Evolutionary conservation across 30 jellyfish, hydroid and myxozoan species (phyloP).

Genomic region (Catostylus mosaicus): DNA sequence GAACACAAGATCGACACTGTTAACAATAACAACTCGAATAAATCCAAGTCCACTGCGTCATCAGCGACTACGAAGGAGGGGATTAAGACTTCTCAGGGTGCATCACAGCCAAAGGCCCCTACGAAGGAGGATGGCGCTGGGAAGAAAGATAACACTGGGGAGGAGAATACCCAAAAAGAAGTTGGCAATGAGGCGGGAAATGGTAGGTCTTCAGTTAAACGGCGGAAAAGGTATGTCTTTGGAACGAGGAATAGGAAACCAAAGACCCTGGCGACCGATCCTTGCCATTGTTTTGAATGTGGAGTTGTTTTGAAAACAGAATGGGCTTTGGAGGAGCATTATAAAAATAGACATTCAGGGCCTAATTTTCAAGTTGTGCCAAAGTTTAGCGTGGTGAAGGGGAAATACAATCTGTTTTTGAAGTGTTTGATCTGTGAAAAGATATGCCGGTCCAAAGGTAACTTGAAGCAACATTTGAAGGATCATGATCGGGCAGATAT

Average conservation of each 20-base stretch:
- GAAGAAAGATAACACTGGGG: too few species aligned
- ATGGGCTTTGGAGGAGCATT: conserved; percentile 63
- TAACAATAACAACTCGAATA: neutral
- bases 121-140: too few species aligned
- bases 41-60: too few species aligned
- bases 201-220: neutral
- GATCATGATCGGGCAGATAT: neutral
- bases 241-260: neutral
- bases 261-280: neutral
- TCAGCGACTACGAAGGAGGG: neutral
- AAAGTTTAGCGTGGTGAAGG: conserved; percentile 26
- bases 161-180: neutral
- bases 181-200: neutral
- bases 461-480: conserved; percentile 30
- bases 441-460: conserved; percentile 57
- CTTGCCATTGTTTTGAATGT: conserved; percentile 46
- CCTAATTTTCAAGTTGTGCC: conserved; percentile 60
- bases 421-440: conserved; percentile 60
- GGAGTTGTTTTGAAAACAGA: conserved; percentile 50
- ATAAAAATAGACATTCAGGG: conserved; percentile 55
- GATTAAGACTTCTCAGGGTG: neutral
- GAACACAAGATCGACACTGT: conserved; percentile 5
- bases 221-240: neutral
- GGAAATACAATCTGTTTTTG: conserved; percentile 46
- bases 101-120: too few species aligned